Conservation (phyloP, 2,888 invertebrate genomes). For the Cerceris ruficornis region DNA sequence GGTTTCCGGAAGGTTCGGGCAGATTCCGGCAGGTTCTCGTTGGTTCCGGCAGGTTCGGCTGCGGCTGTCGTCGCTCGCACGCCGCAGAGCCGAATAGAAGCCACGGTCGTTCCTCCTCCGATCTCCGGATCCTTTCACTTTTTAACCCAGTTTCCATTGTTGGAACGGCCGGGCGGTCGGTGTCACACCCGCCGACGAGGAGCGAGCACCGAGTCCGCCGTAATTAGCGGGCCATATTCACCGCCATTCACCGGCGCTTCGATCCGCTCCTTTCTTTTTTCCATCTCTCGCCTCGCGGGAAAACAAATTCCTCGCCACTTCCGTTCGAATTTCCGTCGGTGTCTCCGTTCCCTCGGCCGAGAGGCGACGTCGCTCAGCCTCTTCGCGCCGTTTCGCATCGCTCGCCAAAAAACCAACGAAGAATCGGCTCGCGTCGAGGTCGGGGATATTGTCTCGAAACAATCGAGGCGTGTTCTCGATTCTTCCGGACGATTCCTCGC, state of each 20-base stretch:
- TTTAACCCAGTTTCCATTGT: conserved; percentile 79
- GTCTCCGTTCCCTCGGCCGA: not conserved
- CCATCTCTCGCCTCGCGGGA: conserved; percentile 14
- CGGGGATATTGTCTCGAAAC: not conserved
- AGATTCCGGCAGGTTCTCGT: no score
- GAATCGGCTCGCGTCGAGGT: not conserved
- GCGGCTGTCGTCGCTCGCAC: conserved; percentile 37
- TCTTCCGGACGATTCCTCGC: no score
- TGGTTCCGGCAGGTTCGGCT: conserved; percentile 35
- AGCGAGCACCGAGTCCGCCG: conserved; percentile 27
- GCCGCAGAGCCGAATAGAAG: conserved; percentile 50
- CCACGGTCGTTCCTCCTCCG: conserved; percentile 65
- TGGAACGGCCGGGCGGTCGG: conserved; percentile 47
- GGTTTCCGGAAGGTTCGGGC: no score
- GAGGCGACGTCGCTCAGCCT: no score
- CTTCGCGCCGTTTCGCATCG: no score
- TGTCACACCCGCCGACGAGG: conserved; percentile 54
- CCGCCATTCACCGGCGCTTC: not conserved
- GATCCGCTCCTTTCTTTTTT: not conserved
- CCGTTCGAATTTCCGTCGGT: not conserved
- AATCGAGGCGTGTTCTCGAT: no score
- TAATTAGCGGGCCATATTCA: conserved; percentile 45
- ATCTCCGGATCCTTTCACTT: conserved; percentile 78
- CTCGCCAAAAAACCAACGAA: no score
- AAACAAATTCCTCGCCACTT: not conserved